Evolutionary conservation across 2,888 invertebrate genomes (phyloP).

Genomic region (Orchesellides sinensis): DNA sequence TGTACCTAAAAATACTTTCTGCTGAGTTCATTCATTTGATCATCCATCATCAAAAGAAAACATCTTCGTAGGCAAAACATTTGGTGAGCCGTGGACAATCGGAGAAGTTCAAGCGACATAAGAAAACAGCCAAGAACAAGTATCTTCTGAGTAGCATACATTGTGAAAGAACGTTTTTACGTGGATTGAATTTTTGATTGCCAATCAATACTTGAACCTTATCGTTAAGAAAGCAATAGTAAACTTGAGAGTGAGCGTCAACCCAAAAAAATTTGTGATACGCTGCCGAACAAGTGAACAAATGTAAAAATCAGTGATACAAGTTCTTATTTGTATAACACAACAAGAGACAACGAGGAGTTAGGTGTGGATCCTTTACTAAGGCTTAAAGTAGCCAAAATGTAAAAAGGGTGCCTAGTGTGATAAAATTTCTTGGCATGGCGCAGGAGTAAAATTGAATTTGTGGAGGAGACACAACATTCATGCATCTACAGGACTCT

Average conservation of each 20-base stretch:
- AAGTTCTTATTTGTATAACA: no score
- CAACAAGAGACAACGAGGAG: no score
- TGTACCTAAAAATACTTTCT: constrained; percentile 22
- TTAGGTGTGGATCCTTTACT: no score
- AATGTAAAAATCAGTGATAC: no score
- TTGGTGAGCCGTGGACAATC: constrained; percentile 13
- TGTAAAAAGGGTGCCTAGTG: background rate
- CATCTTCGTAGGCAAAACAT: background rate
- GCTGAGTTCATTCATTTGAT: constrained; percentile 52
- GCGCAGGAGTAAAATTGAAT: background rate
- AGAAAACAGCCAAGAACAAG: constrained; percentile 31
- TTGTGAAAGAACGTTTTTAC: constrained; percentile 38
- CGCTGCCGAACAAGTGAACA: no score
- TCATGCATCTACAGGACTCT: no score
- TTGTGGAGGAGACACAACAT: background rate
- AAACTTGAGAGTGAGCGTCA: background rate
- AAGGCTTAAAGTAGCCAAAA: no score
- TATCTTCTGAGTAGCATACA: constrained; percentile 24
- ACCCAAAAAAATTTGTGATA: background rate
- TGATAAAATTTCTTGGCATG: background rate
- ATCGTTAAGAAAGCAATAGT: background rate
- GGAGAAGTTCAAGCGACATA: constrained; percentile 31
- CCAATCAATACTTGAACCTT: background rate
- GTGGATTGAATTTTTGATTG: constrained; percentile 55
- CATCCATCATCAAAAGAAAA: constrained; percentile 32